Conservation (phyloP, 92 coral and sea anemone genomes). For the Palythoa grandis region DNA sequence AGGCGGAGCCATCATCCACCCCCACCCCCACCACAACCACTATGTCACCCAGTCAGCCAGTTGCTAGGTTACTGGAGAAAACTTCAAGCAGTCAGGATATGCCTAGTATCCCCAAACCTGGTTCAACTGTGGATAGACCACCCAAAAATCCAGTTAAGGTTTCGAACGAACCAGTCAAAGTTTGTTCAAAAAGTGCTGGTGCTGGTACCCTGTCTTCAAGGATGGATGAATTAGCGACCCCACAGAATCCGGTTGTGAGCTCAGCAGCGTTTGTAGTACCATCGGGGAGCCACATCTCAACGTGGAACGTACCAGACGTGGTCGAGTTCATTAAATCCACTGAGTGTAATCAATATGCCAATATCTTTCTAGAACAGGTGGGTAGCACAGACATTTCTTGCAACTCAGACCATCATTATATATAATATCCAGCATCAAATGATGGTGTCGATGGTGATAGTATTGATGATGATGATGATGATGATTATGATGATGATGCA, state of each 20-base stretch:
- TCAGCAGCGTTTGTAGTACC: conserved; percentile 39
- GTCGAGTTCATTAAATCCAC: conserved; percentile 68
- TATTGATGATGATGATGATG: too few species aligned
- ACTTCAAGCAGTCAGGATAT: background rate
- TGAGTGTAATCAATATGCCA: conserved; percentile 70
- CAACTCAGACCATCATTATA: background rate
- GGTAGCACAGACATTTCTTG: background rate
- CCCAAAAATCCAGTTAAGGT: background rate
- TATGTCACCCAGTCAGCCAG: background rate
- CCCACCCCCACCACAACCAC: background rate
- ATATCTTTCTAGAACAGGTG: conserved; percentile 80
- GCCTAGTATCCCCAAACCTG: background rate
- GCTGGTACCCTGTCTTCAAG: background rate
- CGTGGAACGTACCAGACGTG: conserved; percentile 74
- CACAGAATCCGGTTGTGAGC: conserved; percentile 40
- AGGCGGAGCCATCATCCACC: background rate
- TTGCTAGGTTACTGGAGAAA: background rate
- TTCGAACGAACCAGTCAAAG: background rate
- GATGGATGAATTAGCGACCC: background rate
- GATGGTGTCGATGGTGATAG: background rate
- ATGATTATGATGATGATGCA: too few species aligned
- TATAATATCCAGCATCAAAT: too few species aligned
- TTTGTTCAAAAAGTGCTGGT: background rate
- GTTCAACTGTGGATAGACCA: background rate
- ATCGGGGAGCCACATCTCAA: conserved; percentile 56